These are phyloP conservation scores for Ia io DNA, from an alignment of 2,113 vertebrate genomes.

Conservation along the genomic window DNA sequence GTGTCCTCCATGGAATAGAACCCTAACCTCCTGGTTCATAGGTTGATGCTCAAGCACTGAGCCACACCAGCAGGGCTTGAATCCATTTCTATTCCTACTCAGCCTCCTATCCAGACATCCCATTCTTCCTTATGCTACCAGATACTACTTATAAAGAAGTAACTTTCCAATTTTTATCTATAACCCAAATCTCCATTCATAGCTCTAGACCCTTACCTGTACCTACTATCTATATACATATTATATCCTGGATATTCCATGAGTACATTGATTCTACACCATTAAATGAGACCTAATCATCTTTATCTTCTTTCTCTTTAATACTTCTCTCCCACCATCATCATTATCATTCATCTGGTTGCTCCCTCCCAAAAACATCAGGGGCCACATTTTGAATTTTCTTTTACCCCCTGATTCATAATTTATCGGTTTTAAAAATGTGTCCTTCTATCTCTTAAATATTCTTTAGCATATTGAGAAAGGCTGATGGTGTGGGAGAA, in stretches of 20 bases:
- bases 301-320: background rate
- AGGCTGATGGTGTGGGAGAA: background rate
- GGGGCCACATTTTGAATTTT: background rate
- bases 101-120: background rate
- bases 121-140: background rate
- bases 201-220: background rate
- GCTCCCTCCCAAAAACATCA: background rate
- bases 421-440: background rate
- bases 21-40: no score
- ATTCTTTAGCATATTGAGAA: constrained; percentile 19
- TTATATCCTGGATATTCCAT: background rate
- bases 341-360: background rate
- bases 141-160: background rate
- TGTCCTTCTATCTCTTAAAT: background rate
- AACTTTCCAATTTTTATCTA: background rate
- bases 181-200: background rate
- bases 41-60: no score
- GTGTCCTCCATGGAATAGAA: no score
- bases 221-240: background rate
- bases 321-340: background rate
- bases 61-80: background rate
- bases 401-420: background rate
- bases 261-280: background rate
- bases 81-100: background rate
- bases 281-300: background rate